Evolutionary conservation across 30 jellyfish, hydroid and myxozoan species (phyloP).

Genomic region (Calvadosia cruxmelitensis): DNA sequence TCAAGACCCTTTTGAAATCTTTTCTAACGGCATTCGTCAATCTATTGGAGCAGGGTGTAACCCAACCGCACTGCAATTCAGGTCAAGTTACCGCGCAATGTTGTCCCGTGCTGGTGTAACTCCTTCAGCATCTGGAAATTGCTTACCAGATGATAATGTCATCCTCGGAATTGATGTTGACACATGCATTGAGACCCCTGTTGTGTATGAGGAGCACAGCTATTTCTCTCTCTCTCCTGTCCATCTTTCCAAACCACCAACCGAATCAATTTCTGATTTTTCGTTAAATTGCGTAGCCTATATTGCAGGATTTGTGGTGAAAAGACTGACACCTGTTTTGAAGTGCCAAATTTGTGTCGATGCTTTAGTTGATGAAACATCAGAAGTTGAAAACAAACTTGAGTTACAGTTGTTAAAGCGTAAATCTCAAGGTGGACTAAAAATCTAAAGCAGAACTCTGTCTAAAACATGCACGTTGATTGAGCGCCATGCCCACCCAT

Average conservation of each 20-base stretch:
- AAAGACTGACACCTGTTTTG: neutral
- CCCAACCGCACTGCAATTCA: neutral
- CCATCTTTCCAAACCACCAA: neutral
- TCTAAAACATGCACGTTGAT: neutral
- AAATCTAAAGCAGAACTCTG: neutral
- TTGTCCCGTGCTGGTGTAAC: neutral
- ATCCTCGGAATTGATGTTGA: neutral
- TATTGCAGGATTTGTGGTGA: neutral
- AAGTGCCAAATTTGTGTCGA: neutral
- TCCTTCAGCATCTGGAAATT: neutral
- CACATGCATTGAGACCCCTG: neutral
- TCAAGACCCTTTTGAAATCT: neutral
- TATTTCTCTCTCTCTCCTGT: too few relatives aligned
- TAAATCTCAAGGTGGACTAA: neutral
- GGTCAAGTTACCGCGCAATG: neutral
- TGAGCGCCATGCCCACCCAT: neutral
- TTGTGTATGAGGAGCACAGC: neutral
- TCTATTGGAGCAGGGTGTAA: neutral
- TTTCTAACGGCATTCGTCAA: neutral
- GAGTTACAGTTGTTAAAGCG: neutral
- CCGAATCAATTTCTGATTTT: neutral
- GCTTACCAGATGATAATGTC: neutral
- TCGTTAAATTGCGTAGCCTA: neutral
- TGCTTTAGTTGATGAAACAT: neutral
- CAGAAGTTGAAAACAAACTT: neutral